Evolutionary conservation across 2,113 vertebrate genomes (phyloP).

Genomic region (Athene noctua): DNA sequence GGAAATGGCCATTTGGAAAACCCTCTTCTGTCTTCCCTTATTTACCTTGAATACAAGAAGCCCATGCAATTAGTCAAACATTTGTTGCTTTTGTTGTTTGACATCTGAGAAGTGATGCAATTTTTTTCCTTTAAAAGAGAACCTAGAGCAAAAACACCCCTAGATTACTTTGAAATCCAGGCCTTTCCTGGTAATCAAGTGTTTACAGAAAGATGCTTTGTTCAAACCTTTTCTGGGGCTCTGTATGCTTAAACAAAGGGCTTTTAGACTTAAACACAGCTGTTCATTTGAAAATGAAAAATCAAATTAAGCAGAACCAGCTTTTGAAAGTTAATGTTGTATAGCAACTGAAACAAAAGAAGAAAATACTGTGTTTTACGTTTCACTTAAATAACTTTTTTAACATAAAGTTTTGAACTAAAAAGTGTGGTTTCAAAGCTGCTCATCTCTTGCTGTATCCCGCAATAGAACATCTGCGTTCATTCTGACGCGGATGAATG

Average conservation of each 20-base stretch:
- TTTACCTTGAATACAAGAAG: slow-evolving; percentile 8
- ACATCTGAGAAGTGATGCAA: slow-evolving; percentile 34
- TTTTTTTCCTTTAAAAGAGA: slow-evolving; percentile 25
- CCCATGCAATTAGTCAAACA: not conserved
- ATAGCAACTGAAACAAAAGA: slow-evolving; percentile 74
- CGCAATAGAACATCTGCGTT: slow-evolving; percentile 78
- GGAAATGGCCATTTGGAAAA: not conserved
- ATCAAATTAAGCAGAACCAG: slow-evolving; percentile 78
- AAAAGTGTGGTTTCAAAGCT: slow-evolving; percentile 71
- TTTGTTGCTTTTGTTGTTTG: slow-evolving; percentile 34
- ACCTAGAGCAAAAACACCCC: not conserved
- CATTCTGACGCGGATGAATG: slow-evolving; percentile 77
- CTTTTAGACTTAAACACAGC: slow-evolving; percentile 82
- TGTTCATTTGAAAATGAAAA: slow-evolving; percentile 80
- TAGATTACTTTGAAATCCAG: slow-evolving; percentile 52
- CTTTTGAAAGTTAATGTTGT: slow-evolving; percentile 78
- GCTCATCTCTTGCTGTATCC: slow-evolving; percentile 60
- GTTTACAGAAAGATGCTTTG: slow-evolving; percentile 75
- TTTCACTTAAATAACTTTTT: slow-evolving; percentile 77
- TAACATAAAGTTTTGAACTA: slow-evolving; percentile 68
- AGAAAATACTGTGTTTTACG: slow-evolving; percentile 72
- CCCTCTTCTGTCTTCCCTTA: not conserved
- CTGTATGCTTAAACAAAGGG: slow-evolving; percentile 80
- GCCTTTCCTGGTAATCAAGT: slow-evolving; percentile 75
- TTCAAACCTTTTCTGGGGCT: slow-evolving; percentile 70